Conservation (phyloP, 2,888 invertebrate genomes). For the Salpingus planirostris region DNA sequence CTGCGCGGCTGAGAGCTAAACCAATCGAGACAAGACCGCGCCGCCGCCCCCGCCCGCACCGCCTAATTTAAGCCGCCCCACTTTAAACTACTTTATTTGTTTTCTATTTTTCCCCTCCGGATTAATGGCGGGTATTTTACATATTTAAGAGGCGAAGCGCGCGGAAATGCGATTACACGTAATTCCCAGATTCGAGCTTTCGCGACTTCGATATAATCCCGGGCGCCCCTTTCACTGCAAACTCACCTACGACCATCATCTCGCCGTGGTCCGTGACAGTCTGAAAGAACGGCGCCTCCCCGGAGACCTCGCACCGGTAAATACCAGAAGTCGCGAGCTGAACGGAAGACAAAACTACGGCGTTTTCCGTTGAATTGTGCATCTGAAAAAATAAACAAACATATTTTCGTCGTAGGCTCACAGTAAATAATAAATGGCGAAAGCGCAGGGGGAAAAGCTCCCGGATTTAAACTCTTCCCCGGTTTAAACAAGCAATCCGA, state of each 20-base stretch:
- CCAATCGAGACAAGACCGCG: slow-evolving; percentile 16
- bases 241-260: slow-evolving; percentile 63
- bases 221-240: too few species aligned
- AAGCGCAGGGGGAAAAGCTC: too few species aligned
- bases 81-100: slow-evolving; percentile 19
- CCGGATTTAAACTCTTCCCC: slow-evolving; percentile 14
- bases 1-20: slow-evolving; percentile 25
- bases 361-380: slow-evolving; percentile 58
- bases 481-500: slow-evolving; percentile 26
- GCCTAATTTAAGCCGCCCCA: slow-evolving; percentile 17
- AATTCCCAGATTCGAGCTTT: not conserved
- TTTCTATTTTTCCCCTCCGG: slow-evolving; percentile 16
- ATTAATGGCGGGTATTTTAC: slow-evolving; percentile 14
- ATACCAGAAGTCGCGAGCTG: slow-evolving; percentile 55
- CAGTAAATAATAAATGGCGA: too few species aligned
- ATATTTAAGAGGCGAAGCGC: too few species aligned
- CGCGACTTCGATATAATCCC: not conserved
- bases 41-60: slow-evolving; percentile 10
- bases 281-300: slow-evolving; percentile 61
- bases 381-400: slow-evolving; percentile 42
- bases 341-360: slow-evolving; percentile 56
- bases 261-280: slow-evolving; percentile 58
- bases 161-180: too few species aligned
- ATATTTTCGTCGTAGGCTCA: too few species aligned
- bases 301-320: slow-evolving; percentile 62